Percentiles rank a stretch among this genome's conserved stretches.
Conservation (phyloP, 1,140 invertebrate species). For the Archivesica marissinica region DNA sequence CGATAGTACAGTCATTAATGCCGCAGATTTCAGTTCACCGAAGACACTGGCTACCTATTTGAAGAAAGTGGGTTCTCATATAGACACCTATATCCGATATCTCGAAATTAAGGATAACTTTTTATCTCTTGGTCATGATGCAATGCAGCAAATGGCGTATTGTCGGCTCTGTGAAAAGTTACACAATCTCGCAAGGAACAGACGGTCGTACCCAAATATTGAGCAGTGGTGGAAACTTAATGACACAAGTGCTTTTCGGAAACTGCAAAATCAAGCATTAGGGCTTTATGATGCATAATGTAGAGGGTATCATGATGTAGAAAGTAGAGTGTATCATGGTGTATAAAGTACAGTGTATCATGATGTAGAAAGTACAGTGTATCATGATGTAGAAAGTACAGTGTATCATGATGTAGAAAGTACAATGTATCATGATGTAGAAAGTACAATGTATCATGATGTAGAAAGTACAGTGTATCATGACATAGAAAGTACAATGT, state of each 20-base stretch:
- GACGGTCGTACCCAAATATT: slow-evolving; percentile 8
- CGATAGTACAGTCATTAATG: slow-evolving; percentile 5
- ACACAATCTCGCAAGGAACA: not conserved
- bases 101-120: not conserved
- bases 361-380: too few relatives aligned
- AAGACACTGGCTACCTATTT: slow-evolving; percentile 20
- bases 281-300: slow-evolving; percentile 44
- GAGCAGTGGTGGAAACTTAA: slow-evolving; percentile 15
- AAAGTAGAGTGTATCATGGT: too few relatives aligned
- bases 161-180: slow-evolving; percentile 6
- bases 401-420: too few relatives aligned
- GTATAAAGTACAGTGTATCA: too few relatives aligned
- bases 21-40: slow-evolving; percentile 24
- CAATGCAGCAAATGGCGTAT: slow-evolving; percentile 23
- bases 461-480: too few relatives aligned
- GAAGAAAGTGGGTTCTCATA: not conserved
- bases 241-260: not conserved
- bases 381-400: too few relatives aligned
- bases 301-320: too few relatives aligned
- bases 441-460: too few relatives aligned
- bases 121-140: not conserved
- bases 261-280: slow-evolving; percentile 47
- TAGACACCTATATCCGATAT: not conserved
- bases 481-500: too few relatives aligned
- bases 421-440: too few relatives aligned